Evolutionary conservation across 2,113 vertebrate genomes (phyloP).

Genomic region (Tetrao urogallus): DNA sequence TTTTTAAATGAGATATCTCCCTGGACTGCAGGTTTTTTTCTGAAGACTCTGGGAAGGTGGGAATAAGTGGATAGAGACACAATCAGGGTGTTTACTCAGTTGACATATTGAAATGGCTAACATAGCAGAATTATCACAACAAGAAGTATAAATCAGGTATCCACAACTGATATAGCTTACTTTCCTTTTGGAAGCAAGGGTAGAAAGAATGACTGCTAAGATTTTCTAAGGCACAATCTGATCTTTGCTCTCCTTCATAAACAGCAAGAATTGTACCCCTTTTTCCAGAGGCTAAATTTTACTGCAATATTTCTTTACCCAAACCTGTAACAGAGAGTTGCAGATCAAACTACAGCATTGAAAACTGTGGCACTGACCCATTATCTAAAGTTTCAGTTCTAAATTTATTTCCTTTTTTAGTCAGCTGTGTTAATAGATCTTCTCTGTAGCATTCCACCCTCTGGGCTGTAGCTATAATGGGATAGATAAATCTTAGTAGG

Average conservation of each 20-base stretch:
- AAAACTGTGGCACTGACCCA: neutral
- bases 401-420: neutral
- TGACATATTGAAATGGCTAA: neutral
- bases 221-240: neutral
- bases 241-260: neutral
- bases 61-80: neutral
- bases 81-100: neutral
- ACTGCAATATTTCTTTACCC: neutral
- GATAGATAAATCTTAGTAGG: neutral
- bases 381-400: neutral
- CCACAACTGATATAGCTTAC: neutral
- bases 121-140: neutral
- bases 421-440: neutral
- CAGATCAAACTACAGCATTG: neutral
- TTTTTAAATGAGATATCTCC: neutral
- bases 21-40: neutral
- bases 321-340: neutral
- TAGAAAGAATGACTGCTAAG: neutral
- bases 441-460: neutral
- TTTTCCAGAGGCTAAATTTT: conserved; percentile 29
- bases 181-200: neutral
- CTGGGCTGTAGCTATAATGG: neutral
- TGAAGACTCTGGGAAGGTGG: neutral
- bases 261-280: neutral
- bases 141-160: neutral